Base-by-base conservation (phyloP, 2,888 invertebrate genomes). In the Pomacea canaliculata region DNA sequence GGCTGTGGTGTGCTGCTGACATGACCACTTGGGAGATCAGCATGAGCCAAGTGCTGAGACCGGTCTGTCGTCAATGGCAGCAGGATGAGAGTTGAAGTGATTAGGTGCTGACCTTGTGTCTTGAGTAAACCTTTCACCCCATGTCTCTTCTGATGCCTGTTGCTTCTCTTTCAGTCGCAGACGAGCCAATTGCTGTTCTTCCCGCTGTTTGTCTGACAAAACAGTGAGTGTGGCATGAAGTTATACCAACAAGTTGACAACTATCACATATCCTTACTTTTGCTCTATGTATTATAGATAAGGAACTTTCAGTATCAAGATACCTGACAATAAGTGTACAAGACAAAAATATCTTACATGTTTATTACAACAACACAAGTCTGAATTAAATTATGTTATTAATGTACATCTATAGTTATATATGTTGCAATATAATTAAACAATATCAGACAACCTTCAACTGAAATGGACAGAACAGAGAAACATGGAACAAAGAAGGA, bases 41-140 rank as follows among this genome's bases (percentile, higher is more conserved):
- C 7, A 16, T 23, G 46, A 75, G 13, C 60, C 16, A 18, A 46
- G 9, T 49, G 70, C 51, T 19, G 51, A 70, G 23, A n/a, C 16
- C 7, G 7, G 63, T 23, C 63, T 23, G 63, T 12, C n/a, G 7
- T n/a, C 16, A 7, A 18, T 19, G n/a, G 18, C n/a, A 19, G 63
- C 10, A 63, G 1, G 7, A 5, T 63, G 51, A 23, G 49, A 23
- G 23, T 63, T 18, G 10, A 16, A 49, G n/a, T 23, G 23, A 23
- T 18, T 66, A n/a, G 59, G 66, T 3, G 51, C 1, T 23, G 51
- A n/a, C 59, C 67, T 66, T 51, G 67, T 56, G n/a, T 67, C 67
- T 4, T 69, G 46, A 48, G 62, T 69, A 62, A 74, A 82, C 63
- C 83, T 84, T 68, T 86, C 84, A 48, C 86, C 87, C 87, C 87